Conservation (phyloP, 2,797 vertebrate genomes). For the Rhynchotus rufescens region DNA sequence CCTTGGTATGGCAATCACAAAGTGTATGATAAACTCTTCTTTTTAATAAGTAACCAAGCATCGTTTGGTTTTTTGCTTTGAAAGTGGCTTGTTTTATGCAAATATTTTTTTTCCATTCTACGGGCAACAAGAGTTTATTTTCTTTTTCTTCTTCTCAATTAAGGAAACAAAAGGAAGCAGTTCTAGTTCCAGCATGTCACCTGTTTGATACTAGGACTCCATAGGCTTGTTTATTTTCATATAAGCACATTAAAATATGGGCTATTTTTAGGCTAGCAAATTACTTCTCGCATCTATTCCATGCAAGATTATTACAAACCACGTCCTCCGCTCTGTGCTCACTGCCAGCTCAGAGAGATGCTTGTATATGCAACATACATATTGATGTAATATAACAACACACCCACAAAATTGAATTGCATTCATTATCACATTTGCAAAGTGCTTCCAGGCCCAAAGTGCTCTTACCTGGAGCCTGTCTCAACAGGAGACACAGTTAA, state of each 20-base stretch:
- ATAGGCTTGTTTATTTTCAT: constrained; percentile 6
- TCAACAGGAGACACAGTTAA: fast-evolving
- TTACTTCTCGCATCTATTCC: not conserved
- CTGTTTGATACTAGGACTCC: not conserved
- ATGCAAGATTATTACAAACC: not conserved
- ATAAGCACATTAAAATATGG: not conserved
- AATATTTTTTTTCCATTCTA: not conserved
- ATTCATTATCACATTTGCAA: not conserved
- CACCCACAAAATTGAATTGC: not conserved
- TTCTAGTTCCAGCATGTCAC: not conserved
- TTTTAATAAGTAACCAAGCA: not conserved
- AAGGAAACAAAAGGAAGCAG: not conserved
- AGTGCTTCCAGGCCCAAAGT: not conserved
- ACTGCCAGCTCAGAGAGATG: not conserved
- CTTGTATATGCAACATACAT: not conserved
- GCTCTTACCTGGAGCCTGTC: not conserved
- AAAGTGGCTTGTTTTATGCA: not conserved
- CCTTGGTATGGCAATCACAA: not conserved
- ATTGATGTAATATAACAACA: not conserved
- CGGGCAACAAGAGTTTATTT: not conserved
- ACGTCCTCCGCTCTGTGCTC: not conserved
- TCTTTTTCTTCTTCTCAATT: not conserved
- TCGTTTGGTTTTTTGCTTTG: not conserved
- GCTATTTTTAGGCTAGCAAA: not conserved
- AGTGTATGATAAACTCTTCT: not conserved